Evolutionary conservation across 2,797 vertebrate species (phyloP), one percentile per base, ranked within the genome.

Genomic region (Alosa sapidissima): DNA sequence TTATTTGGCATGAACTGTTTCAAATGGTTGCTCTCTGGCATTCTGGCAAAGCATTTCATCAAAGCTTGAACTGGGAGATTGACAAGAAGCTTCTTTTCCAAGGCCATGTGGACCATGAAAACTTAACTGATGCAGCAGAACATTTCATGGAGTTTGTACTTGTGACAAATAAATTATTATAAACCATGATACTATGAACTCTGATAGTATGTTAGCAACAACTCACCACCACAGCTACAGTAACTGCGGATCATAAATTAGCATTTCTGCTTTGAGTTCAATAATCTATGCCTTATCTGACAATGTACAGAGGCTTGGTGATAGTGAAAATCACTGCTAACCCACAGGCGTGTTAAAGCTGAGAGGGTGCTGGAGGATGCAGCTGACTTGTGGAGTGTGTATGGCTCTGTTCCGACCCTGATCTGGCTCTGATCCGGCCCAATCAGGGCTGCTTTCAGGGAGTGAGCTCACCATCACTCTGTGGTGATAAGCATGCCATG

Each of bases 401-500:
- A 10, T 58, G 55, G 55, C 5, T 7, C 19, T 0, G 55, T 1
- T 72, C 2, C 4, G 65, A 65, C 10, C 11, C 65, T 4, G 10
- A 6, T 41, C 36, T 41, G 68, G 33, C 33, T 1, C 13, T 3
- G 14, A 75, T 41, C 68, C 33, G 62, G 62, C 62, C 28, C 62
- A 36, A 24, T 13, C 24, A 10, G 24, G 68, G 33, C 11, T 16
- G 33, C 33, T 75, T 75, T 41, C 10, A 36, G 28, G 33, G 65
- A 33, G 28, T 33, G 33, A 13, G 33, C 24, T 68, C 62, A 68
- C 58, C 60, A 41, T 72, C 65, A 41, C 10, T 72, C 65, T 14
- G 19, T 65, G 68, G 13, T 36, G 68, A 75, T 75, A 75, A 75
- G 68, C 68, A 75, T 75, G 11, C 13, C 33, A 75, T 45, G 68